Base-by-base conservation (phyloP, 2,888 invertebrate species). In the Spilosoma lubricipeda region DNA sequence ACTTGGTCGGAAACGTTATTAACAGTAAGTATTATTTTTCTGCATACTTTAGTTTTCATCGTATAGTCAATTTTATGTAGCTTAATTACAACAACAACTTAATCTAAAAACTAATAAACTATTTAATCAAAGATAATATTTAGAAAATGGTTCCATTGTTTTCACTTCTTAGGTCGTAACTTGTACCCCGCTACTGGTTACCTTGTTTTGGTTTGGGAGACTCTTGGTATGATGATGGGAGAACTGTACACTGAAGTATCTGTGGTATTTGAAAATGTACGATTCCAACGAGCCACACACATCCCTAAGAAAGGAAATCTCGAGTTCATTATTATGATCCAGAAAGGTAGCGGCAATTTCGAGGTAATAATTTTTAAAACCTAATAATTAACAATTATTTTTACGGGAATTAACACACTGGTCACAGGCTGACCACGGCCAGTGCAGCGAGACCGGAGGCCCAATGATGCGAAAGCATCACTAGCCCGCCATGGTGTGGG, bases 141-240 rank as follows among this genome's bases (percentile, higher is more conserved):
- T 33, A 33, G 33, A 33, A 33, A n/a, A 27, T 11, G 56, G 11
- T 3, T 59, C 30, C 5, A 27, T 63, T 63, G 4, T 18, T 56
- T 72, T 67, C 39, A 23, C 18, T 33, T 7, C 9, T 20, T 48
- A 96, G 97, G 97, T 15, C 96, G 98, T 77, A 97, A 97, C 85
- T 90, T 98, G 3, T 97, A 98, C 86, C 99, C 99, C 0, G 99
- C 99, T 0, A 98, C 98, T 1, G 98, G 97, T 27, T 98, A 98
- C 90, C 93, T 99, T 85, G 95, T 96, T 59, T 93, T 97, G 27
- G 97, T 97, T 0, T 98, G 98, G 98, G 97, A 98, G 87, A 97
- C 97, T 1, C 92, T 98, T n/a, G 97, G 97, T 4, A 95, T 97
- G 90, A 97, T 97, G 96, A 95, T 96, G 90, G 97, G 97, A 73